phyloP scores from a whole-genome alignment of 1,140 invertebrate genomes.

The Acromyrmex charruanus region DNA sequence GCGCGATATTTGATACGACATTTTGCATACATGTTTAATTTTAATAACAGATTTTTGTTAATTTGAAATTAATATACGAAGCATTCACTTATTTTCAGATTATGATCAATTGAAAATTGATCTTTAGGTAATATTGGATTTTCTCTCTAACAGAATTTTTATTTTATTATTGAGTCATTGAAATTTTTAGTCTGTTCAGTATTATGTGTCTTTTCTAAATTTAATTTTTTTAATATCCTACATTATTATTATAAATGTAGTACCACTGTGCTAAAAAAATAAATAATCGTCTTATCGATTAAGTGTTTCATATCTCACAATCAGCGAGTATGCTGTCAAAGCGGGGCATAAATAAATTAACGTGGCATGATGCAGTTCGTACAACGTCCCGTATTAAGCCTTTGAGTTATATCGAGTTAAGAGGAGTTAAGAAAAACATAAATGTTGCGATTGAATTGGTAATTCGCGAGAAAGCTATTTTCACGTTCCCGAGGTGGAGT shows the following conservation, averaged over 20 bases:
- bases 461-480: constrained; percentile 67
- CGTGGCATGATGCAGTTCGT: background rate
- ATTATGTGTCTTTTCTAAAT: background rate
- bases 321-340: background rate
- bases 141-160: background rate
- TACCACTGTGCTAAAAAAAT: background rate
- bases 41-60: background rate
- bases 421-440: constrained; percentile 11
- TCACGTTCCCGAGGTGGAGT: constrained; percentile 3
- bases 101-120: background rate
- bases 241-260: background rate
- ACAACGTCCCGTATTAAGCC: background rate
- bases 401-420: constrained; percentile 6
- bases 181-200: background rate
- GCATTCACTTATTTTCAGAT: background rate
- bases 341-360: constrained; percentile 41
- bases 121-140: background rate
- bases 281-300: constrained; percentile 14
- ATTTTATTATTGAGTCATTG: background rate
- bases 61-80: background rate
- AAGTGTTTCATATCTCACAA: constrained; percentile 35
- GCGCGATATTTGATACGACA: background rate
- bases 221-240: background rate
- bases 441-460: constrained; percentile 55
- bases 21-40: background rate